Base-by-base conservation (phyloP, 1,140 invertebrate genomes). In the Anadara kagoshimensis region DNA sequence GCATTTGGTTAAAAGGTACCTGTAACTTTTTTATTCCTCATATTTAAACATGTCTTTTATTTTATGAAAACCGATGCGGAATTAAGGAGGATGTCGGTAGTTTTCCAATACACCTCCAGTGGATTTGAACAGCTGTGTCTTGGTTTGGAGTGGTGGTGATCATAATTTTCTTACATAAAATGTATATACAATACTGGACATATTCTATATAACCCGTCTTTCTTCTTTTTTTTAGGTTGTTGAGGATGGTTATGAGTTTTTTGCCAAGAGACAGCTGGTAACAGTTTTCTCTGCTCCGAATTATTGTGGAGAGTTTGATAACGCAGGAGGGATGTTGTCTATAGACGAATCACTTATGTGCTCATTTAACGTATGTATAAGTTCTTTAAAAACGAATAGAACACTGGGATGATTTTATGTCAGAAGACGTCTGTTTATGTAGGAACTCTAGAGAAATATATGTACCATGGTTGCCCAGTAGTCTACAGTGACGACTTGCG, bases 221-320 rank as follows among this genome's bases (percentile, higher is more conserved):
- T 36, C 29, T 36, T 36, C 2, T 7, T 2, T 36, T 36, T 36
- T 36, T 7, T 78, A 89, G 90, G 91, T 92, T 59, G 91, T 92
- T 11, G 91, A 91, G 85, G 92, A 92, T 87, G 92, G 92, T 8
- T 92, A 92, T 82, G 92, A 92, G 81, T 92, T 92, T 79, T 92
- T 92, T 86, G 90, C 90, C 43, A 91, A 91, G 71, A 79, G 90
- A 72, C 90, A 91, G 78, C 78, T 91, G 41, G 88, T 89, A 20
- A 89, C 88, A 3, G 56, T 88, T 49, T 88, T 88, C 69, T 88
- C 86, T 62, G 89, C 89, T 57, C 89, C 89, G 10, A 89, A 89
- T 73, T 89, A 89, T 77, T 89, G 88, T 73, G 87, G 87, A 47
- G 88, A 89, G 69, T 90, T 90, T 83, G 88, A 90, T 73, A 90